Evolutionary conservation across 2,888 invertebrate genomes (phyloP).

Genomic region (Hyalella azteca): DNA sequence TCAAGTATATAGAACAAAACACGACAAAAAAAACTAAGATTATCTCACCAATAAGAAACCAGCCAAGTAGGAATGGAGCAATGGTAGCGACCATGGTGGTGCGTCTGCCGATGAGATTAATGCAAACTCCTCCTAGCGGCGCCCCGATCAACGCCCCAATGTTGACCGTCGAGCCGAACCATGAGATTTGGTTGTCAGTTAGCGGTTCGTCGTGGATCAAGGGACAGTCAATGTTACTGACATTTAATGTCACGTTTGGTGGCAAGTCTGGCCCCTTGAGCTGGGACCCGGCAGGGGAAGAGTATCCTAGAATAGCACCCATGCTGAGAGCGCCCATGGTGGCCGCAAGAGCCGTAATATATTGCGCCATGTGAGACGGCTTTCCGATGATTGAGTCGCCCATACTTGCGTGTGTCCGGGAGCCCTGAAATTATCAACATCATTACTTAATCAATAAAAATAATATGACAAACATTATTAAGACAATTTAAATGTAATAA

Average conservation of each 20-base stretch:
- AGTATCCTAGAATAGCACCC: conserved; percentile 50
- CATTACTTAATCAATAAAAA: too few relatives aligned
- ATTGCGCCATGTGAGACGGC: not conserved
- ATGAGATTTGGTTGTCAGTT: conserved; percentile 41
- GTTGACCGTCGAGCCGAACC: conserved; percentile 76
- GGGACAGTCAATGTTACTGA: not conserved
- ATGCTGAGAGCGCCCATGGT: conserved; percentile 52
- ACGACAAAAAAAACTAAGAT: too few relatives aligned
- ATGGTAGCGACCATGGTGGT: conserved; percentile 79
- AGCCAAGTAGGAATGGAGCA: conserved; percentile 74
- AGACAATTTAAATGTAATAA: too few relatives aligned
- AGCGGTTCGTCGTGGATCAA: conserved; percentile 22
- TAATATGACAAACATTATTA: too few relatives aligned
- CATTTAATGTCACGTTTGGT: too few relatives aligned
- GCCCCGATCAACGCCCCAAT: conserved; percentile 84
- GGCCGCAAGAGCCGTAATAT: conserved; percentile 35
- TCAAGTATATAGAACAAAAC: not conserved
- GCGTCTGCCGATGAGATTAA: conserved; percentile 81
- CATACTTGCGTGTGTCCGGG: not conserved
- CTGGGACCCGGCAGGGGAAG: conserved; percentile 54
- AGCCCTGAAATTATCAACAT: too few relatives aligned
- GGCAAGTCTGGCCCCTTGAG: conserved; percentile 42
- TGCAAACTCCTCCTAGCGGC: conserved; percentile 79
- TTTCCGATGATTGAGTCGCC: not conserved
- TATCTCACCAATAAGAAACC: conserved; percentile 70